Conservation (phyloP, 1,140 invertebrate species). For the Lordiphosa clarofinis region DNA sequence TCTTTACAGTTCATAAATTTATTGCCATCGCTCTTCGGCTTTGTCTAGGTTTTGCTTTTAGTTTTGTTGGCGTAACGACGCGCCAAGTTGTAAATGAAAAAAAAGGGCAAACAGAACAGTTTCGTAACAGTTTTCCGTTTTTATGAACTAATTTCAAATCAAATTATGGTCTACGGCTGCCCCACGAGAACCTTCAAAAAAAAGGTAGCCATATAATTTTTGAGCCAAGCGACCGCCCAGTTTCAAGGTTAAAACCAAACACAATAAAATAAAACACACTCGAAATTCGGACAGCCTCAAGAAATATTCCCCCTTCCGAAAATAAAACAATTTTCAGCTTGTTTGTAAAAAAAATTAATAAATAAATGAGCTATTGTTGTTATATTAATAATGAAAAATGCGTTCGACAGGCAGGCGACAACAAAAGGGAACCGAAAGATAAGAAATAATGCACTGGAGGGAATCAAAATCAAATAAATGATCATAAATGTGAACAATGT, state of each 20-base stretch:
- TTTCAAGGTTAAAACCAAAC: constrained; percentile 6
- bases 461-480: constrained; percentile 11
- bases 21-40: constrained; percentile 28
- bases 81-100: constrained; percentile 7
- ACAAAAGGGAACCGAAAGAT: constrained; percentile 15
- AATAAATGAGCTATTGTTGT: constrained; percentile 58
- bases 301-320: constrained; percentile 31
- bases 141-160: constrained; percentile 12
- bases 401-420: constrained; percentile 19
- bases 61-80: constrained; percentile 11
- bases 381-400: constrained; percentile 32
- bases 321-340: constrained; percentile 47
- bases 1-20: constrained; percentile 51
- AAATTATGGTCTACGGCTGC: constrained; percentile 5
- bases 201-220: constrained; percentile 4
- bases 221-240: background rate
- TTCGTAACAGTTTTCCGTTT: constrained; percentile 6
- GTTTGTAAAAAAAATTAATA: constrained; percentile 50
- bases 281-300: constrained; percentile 28
- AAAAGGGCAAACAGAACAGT: constrained; percentile 14
- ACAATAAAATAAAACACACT: constrained; percentile 2
- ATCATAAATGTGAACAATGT: constrained; percentile 8
- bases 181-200: constrained; percentile 9
- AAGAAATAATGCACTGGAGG: constrained; percentile 14
- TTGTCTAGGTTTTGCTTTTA: background rate